A percentile compares a stretch with the other conserved stretches of the same genome.
phyloP scores from a whole-genome alignment of 2,888 invertebrate species.

The Caenorhabditis auriculariae region DNA sequence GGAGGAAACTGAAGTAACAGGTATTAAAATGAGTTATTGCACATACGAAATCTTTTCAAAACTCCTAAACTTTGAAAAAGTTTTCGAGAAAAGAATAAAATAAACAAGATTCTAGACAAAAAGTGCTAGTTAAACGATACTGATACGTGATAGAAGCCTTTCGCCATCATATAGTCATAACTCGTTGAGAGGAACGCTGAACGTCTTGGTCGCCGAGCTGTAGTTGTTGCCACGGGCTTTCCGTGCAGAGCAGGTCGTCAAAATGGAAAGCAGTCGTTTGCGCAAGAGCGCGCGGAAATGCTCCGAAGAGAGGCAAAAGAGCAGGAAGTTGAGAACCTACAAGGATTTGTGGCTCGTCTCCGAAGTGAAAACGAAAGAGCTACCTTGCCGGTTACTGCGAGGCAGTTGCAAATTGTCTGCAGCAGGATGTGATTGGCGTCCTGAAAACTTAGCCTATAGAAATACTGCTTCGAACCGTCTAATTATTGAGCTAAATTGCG shows the following conservation, averaged over 20 bases:
- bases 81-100: no score
- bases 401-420: constrained; percentile 33
- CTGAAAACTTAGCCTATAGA: constrained; percentile 14
- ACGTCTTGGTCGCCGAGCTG: constrained; percentile 28
- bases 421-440: constrained; percentile 19
- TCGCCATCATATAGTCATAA: constrained; percentile 18
- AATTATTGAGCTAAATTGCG: no score
- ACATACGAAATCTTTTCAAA: no score
- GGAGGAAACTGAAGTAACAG: no score
- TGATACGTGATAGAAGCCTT: no score
- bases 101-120: no score
- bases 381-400: constrained; percentile 46
- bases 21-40: no score
- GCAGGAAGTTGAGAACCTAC: constrained; percentile 44
- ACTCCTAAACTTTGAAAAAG: no score
- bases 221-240: constrained; percentile 13
- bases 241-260: background rate
- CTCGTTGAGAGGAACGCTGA: constrained; percentile 27
- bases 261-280: constrained; percentile 19
- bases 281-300: constrained; percentile 44
- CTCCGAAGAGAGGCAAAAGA: constrained; percentile 48
- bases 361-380: no score
- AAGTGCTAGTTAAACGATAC: no score
- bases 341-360: background rate
- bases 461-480: background rate